These are phyloP conservation scores for Polydesmus complanatus DNA, from an alignment of 2,888 invertebrate genomes.

Conservation along the genomic window DNA sequence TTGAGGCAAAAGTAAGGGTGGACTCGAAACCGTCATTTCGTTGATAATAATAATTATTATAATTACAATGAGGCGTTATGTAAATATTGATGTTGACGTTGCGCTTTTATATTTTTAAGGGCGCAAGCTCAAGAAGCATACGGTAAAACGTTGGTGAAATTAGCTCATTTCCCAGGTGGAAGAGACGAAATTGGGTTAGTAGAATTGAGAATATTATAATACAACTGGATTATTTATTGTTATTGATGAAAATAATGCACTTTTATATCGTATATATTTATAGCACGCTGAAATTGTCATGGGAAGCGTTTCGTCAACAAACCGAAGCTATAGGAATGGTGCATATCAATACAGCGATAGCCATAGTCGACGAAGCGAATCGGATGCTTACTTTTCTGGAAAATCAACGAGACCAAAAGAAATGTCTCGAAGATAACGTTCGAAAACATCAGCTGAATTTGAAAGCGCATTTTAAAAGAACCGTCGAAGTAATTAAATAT, in stretches of 20 bases:
- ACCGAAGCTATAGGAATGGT: constrained; percentile 15
- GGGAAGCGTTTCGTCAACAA: constrained; percentile 13
- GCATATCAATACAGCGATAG: constrained; percentile 12
- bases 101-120: constrained; percentile 11
- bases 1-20: constrained; percentile 3
- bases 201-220: background rate
- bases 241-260: background rate
- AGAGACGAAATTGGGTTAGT: constrained; percentile 19
- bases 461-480: constrained; percentile 15
- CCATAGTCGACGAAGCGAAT: constrained; percentile 13
- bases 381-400: constrained; percentile 14
- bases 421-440: constrained; percentile 14
- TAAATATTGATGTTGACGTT: background rate
- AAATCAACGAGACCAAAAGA: constrained; percentile 14
- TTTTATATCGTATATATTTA: background rate
- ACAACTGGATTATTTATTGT: background rate
- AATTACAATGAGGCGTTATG: too few species aligned
- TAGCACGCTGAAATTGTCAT: constrained; percentile 12
- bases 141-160: constrained; percentile 17
- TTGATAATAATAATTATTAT: background rate
- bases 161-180: constrained; percentile 13
- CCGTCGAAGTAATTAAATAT: constrained; percentile 11
- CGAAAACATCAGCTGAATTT: constrained; percentile 15
- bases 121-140: constrained; percentile 18
- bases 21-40: too few species aligned